Base-by-base conservation (phyloP, 2,888 invertebrate genomes). In the Kryphioiulus occultus region DNA sequence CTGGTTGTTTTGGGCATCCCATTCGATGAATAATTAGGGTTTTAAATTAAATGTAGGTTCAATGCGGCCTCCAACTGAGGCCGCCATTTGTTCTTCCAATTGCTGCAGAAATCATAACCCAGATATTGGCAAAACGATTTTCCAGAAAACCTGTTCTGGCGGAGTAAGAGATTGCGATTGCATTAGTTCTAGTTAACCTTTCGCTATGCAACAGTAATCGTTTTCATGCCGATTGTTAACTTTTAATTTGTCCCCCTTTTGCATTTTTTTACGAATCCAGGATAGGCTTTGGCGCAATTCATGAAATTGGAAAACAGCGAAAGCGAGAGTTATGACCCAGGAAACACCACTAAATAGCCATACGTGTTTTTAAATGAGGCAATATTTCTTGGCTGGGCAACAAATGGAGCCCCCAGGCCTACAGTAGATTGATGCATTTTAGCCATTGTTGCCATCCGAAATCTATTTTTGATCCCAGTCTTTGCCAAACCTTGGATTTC, bases 171-270 rank as follows among this genome's bases (percentile, higher is more conserved):
- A 68, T 68, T 26, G 10, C 22, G 26, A 68, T 68, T 68, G 26
- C 68, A 68, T 68, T 68, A 68, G 68, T 68, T 68, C 68, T 68
- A 68, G 26, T 68, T 68, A 68, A 68, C 68, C 68, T 68, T 68
- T 68, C 68, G 22, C 68, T n/a, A 68, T 68, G 68, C 68, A 68
- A 68, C 10, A 2, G 68, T 68, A 68, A 68, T 68, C 68, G 68
- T 68, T 68, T 68, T 68, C 22, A 68, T 68, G 68, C 26, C 68
- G 68, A 68, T 68, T 68, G 22, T 68, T 26, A 68, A 68, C 22
- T 68, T 26, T 68, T 68, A 68, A 68, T 68, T 68, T 68, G 68
- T 68, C 68, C 68, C 68, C 22, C 7, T 68, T 68, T 68, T 26
- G 22, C 10, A 39, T 68, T 0, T 39, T 47, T 47, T 47, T 47